phyloP scores from a whole-genome alignment of 2,113 vertebrate genomes.

The Oncorhynchus masou region DNA sequence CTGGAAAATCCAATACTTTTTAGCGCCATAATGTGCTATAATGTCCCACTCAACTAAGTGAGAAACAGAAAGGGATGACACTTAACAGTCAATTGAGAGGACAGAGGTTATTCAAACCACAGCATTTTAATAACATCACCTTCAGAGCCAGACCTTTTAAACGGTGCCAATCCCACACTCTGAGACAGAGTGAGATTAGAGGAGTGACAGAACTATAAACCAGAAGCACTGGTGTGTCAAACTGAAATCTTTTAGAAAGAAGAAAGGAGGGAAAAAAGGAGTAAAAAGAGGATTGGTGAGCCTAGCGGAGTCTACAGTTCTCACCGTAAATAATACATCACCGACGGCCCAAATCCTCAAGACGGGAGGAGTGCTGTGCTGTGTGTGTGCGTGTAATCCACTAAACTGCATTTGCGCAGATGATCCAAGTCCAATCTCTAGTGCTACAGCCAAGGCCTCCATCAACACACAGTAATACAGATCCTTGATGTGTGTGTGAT shows the following conservation, averaged over 20 bases:
- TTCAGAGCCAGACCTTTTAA: background rate
- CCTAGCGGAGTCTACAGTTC: conserved; percentile 12
- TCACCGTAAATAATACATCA: conserved; percentile 29
- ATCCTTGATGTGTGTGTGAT: background rate
- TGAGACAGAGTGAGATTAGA: conserved; percentile 6
- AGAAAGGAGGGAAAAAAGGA: conserved; percentile 10
- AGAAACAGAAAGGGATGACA: background rate
- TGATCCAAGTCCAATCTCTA: too few species aligned
- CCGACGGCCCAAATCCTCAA: conserved; percentile 18
- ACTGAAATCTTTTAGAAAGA: conserved; percentile 25
- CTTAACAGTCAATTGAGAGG: background rate
- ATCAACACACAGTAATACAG: too few species aligned
- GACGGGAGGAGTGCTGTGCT: conserved; percentile 1
- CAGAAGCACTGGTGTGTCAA: conserved; percentile 22
- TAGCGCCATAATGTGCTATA: background rate
- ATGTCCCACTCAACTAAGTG: background rate
- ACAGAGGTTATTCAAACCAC: background rate
- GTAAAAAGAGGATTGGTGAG: conserved; percentile 25
- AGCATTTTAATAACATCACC: background rate
- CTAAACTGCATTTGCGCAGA: too few species aligned
- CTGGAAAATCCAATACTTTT: background rate
- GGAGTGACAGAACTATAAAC: background rate
- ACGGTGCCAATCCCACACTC: background rate
- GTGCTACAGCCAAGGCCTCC: too few species aligned
- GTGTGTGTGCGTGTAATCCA: conserved; percentile 2